Evolutionary conservation across 2,113 vertebrate genomes (phyloP).

Genomic region (Ptyas mucosa): DNA sequence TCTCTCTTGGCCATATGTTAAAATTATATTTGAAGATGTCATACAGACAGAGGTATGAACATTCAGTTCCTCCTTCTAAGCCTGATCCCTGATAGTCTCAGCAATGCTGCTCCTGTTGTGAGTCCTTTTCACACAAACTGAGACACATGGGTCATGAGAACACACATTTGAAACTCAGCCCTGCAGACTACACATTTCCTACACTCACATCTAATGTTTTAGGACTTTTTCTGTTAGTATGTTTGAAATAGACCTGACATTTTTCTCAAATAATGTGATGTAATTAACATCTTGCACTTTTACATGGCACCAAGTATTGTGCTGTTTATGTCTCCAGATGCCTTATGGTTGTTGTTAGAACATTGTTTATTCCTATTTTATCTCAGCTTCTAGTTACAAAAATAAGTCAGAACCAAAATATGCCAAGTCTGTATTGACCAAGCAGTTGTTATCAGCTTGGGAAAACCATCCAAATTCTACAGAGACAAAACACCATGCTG

Average conservation of each 20-base stretch:
- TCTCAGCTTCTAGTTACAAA: not conserved
- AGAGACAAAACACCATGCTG: constrained; percentile 17
- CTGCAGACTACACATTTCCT: not conserved
- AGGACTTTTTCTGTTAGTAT: not conserved
- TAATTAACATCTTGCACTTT: not conserved
- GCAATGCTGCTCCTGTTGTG: not conserved
- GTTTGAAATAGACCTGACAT: not conserved
- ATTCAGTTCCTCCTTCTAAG: not conserved
- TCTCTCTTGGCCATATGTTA: not conserved
- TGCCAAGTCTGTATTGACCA: constrained; percentile 39
- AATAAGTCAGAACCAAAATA: constrained; percentile 38
- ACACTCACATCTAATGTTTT: not conserved
- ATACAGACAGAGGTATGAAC: not conserved
- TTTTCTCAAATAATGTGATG: constrained; percentile 11
- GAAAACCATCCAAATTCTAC: constrained; percentile 62
- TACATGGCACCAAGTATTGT: not conserved
- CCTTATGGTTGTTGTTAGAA: constrained; percentile 5
- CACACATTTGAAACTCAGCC: not conserved
- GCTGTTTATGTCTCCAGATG: constrained; percentile 21
- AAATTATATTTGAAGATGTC: not conserved
- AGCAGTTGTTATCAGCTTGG: constrained; percentile 69
- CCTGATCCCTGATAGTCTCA: not conserved
- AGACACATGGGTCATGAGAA: not conserved
- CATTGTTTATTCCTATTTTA: constrained; percentile 17
- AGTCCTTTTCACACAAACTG: not conserved